phyloP scores from a whole-genome alignment of 2,113 vertebrate genomes.

The Eupsittula cactorum region DNA sequence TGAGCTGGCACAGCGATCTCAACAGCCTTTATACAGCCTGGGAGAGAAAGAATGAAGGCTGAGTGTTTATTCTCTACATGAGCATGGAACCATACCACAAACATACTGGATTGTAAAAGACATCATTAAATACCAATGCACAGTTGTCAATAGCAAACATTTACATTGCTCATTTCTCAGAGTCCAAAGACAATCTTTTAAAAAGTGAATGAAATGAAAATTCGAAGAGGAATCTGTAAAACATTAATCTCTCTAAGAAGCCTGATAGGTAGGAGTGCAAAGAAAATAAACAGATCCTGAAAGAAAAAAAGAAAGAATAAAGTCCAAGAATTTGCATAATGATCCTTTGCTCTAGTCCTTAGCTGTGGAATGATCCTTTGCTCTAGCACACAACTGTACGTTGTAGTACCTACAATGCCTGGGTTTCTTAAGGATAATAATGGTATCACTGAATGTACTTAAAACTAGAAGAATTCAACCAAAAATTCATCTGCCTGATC shows the following conservation, averaged over 20 bases:
- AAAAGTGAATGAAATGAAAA: neutral
- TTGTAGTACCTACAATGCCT: rapidly evolving
- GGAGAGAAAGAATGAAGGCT: neutral
- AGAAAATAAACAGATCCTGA: neutral
- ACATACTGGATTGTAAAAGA: neutral
- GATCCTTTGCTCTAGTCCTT: neutral
- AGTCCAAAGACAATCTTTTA: neutral
- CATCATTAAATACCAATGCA: neutral
- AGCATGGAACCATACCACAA: neutral
- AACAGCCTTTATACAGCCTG: neutral
- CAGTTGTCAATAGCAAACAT: neutral
- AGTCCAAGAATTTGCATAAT: neutral
- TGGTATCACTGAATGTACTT: neutral
- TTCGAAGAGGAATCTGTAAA: neutral
- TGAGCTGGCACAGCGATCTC: neutral
- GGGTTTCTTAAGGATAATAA: neutral
- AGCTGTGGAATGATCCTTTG: neutral
- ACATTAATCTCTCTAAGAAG: neutral
- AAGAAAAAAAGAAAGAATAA: neutral
- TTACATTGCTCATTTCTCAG: neutral
- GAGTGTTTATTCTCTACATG: neutral
- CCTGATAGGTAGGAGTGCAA: neutral
- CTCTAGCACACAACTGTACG: neutral
- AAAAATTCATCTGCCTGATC: neutral
- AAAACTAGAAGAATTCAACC: neutral